Conservation (phyloP, 2,113 vertebrate species). For the Naja naja region DNA sequence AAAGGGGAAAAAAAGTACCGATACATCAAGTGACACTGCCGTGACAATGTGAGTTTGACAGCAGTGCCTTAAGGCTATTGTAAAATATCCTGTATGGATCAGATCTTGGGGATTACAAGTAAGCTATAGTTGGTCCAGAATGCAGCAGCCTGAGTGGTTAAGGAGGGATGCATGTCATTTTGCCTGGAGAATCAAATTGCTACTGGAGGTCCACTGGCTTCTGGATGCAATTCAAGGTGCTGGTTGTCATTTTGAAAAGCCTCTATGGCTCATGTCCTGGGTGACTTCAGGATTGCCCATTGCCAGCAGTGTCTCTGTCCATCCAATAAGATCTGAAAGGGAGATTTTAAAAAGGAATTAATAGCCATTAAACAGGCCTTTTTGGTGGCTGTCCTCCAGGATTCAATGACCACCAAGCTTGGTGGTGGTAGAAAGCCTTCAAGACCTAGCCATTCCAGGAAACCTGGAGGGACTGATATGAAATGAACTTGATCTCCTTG, state of each 20-base stretch:
- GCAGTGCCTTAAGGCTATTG: not conserved
- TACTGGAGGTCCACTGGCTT: not conserved
- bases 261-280: not conserved
- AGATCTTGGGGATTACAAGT: not conserved
- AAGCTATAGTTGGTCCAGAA: not conserved
- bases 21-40: too few species aligned
- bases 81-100: not conserved
- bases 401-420: not conserved
- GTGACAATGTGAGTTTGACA: too few species aligned
- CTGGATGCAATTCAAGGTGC: not conserved
- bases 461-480: not conserved
- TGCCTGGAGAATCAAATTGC: not conserved
- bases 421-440: not conserved
- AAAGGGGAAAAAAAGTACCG: too few species aligned
- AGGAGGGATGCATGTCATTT: not conserved
- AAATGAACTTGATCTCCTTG: not conserved
- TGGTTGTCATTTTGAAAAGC: not conserved
- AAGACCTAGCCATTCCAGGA: not conserved
- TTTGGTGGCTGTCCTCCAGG: not conserved
- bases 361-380: not conserved
- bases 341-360: not conserved
- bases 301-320: not conserved
- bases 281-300: not conserved
- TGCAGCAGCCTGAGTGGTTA: not conserved
- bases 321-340: not conserved